Evolutionary conservation across 37 sponge, comb jelly and placozoan genomes (phyloP), one percentile per base, ranked within the genome.

Genomic region (Diacarnus erythraeanus): DNA sequence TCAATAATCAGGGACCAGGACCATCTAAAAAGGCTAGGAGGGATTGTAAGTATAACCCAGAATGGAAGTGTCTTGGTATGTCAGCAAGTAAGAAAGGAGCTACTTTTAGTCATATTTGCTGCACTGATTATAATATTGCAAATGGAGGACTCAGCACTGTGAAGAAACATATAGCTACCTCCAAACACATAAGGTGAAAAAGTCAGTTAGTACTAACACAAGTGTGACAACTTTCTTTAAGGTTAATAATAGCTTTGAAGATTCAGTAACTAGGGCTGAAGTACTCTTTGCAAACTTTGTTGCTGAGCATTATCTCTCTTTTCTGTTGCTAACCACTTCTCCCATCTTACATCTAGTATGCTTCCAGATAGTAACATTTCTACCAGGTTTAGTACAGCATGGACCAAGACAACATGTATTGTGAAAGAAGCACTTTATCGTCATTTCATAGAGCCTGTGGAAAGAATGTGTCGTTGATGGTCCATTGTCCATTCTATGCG

Each of bases 141-240:
- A 33, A 43, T 15, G 75, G 57, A 9, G 75, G 57, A 34, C 10
- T 74, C 56, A 54, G 17, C n/a, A n/a, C n/a, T n/a, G n/a, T n/a
- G n/a, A n/a, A n/a, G n/a, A n/a, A n/a, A n/a, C 75, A 74, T n/a
- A 18, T 74, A n/a, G 75, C 75, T 9, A 74, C 75, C 57, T 23
- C 57, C 30, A 74, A 74, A 57, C 75, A 74, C 71, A 69, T 38
- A 18, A 33, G 22, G 36, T 35, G 36, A 5, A 10, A 27, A 74
- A 74, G 47, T n/a, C 25, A 9, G 47, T 29, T 17, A 43, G 75
- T 33, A n/a, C 31, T 27, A 74, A 23, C 25, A 17, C 15, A 20
- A 74, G 57, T n/a, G 22, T 74, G 57, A 43, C 12, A 47, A 10
- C 56, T 44, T 44, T 43, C 57, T 74, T 74, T 43, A 9, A 54